A percentile compares a stretch with the other conserved stretches of the same genome.
Evolutionary conservation across 2,797 vertebrate species (phyloP).

Genomic region (Anisognathus igniventris): DNA sequence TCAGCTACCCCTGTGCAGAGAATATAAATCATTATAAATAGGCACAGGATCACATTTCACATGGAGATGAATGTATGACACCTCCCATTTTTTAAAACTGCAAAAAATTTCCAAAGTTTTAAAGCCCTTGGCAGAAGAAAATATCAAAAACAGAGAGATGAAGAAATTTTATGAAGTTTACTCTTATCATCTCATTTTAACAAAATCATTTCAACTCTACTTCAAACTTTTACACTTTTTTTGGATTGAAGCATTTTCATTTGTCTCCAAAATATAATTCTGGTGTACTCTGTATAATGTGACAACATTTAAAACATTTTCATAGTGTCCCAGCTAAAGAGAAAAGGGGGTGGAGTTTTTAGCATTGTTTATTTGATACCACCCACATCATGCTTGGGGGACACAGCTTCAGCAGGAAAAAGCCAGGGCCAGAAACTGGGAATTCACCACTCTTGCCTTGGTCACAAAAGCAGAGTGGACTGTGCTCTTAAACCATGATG

Average conservation of each 20-base stretch:
- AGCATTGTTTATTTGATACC: fast-evolving
- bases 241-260: neutral
- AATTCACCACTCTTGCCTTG: neutral
- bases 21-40: neutral
- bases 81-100: neutral
- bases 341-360: neutral
- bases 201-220: neutral
- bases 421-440: neutral
- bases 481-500: neutral
- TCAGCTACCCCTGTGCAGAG: neutral
- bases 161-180: neutral
- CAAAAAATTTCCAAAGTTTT: neutral
- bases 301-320: neutral
- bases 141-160: neutral
- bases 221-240: neutral
- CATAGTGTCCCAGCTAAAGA: neutral
- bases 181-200: neutral
- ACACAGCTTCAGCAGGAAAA: neutral
- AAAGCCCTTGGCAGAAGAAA: neutral
- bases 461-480: neutral
- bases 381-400: neutral
- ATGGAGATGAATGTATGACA: neutral
- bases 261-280: neutral
- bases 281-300: neutral
- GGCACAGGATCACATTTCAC: neutral